Evolutionary conservation across 2,888 invertebrate genomes (phyloP), one percentile per base, ranked within the genome.

Genomic region (Melanostoma scalare): DNA sequence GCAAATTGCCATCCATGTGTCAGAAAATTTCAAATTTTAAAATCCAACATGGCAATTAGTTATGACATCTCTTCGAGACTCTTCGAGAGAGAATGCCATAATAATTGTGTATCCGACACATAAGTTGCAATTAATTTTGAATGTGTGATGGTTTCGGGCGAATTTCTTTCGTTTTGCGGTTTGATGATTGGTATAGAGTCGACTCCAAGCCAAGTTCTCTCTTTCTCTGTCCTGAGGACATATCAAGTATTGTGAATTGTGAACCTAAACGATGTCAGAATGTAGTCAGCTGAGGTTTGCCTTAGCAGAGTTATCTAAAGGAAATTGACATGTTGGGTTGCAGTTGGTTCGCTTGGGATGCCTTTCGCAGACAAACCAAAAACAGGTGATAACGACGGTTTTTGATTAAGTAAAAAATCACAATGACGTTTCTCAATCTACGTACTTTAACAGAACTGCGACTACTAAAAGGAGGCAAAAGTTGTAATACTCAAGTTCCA

Each of bases 31-130:
- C 69, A 78, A 78, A 82, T 71, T 56, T 71, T 44, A 65, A 71
- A 63, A 56, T 55, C 58, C 65, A 71, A 74, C 74, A 74, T 71
- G 84, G 74, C 84, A 84, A 84, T 84, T 84, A 84, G 84, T 84
- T 84, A 84, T 84, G 84, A 84, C 78, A 84, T 60, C 55, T 73
- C 78, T 61, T 65, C 55, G 53, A 33, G 69, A 55, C 20, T 20
- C 20, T 20, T 20, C 20, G 20, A 38, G 38, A 40, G 56, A 31
- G 56, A 40, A 33, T 38, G 55, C 52, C 61, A 58, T 63, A 63
- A 65, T 78, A 65, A 84, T 82, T 82, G 77, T 74, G 60, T 60
- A 77, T 79, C 84, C 60, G 74, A 84, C 74, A 74, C 63, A 71
- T 42, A 67, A 78, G 69, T 78, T 56, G 78, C 74, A 78, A 75